Conservation (phyloP, 2,888 invertebrate genomes). For the Halictus quadricinctus region DNA sequence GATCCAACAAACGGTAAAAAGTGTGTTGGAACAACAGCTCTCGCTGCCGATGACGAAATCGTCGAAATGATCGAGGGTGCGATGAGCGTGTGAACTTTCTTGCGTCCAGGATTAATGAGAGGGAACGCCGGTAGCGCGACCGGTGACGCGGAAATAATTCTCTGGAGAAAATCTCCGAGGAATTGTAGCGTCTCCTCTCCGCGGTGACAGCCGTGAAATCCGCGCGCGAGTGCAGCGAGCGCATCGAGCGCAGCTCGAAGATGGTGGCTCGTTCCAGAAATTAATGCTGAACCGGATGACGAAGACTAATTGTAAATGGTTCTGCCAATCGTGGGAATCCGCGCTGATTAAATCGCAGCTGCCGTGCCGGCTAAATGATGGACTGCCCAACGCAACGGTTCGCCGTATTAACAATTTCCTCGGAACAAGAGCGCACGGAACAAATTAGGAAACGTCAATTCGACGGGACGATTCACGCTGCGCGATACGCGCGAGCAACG, state of each 20-base stretch:
- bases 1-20: background rate
- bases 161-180: constrained; percentile 40
- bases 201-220: constrained; percentile 60
- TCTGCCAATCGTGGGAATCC: constrained; percentile 70
- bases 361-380: constrained; percentile 52
- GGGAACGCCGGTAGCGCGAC: constrained; percentile 17
- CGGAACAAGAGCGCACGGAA: constrained; percentile 37
- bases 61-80: background rate
- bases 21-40: background rate
- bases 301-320: constrained; percentile 66
- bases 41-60: background rate
- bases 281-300: constrained; percentile 67
- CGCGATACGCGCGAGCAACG: constrained; percentile 3
- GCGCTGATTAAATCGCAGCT: constrained; percentile 64
- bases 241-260: background rate
- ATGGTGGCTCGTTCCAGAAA: constrained; percentile 58
- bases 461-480: constrained; percentile 23
- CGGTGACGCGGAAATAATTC: constrained; percentile 43
- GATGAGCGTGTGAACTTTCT: constrained; percentile 27
- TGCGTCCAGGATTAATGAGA: constrained; percentile 15
- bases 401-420: constrained; percentile 58
- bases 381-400: constrained; percentile 38
- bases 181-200: constrained; percentile 51
- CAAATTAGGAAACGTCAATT: constrained; percentile 51
- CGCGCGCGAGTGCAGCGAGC: constrained; percentile 28